Conservation (phyloP, 2,797 vertebrate species). For the Gastrophryne carolinensis region DNA sequence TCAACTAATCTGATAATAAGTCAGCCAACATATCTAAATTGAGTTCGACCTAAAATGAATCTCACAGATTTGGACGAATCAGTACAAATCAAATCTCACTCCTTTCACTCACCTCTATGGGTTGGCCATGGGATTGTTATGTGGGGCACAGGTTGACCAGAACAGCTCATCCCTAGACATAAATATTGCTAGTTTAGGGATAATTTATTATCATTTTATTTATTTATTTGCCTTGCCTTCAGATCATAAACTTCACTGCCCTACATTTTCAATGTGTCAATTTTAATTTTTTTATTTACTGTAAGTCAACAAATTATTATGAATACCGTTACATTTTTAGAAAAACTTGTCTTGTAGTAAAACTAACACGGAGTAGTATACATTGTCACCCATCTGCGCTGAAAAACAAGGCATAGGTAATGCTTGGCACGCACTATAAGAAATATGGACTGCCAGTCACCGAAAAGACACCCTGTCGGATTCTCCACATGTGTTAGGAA, state of each 20-base stretch:
- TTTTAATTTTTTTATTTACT: not conserved
- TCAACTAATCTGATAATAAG: too few relatives aligned
- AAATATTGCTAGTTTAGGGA: too few relatives aligned
- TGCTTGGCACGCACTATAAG: not conserved
- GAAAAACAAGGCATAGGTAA: not conserved
- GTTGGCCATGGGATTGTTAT: too few relatives aligned
- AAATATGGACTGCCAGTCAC: not conserved
- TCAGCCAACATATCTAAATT: too few relatives aligned
- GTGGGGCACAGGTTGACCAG: too few relatives aligned
- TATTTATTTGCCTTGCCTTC: too few relatives aligned
- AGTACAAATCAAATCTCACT: too few relatives aligned
- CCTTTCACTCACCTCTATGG: too few relatives aligned
- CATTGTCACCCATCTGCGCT: not conserved
- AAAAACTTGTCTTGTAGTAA: not conserved
- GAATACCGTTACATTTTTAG: not conserved
- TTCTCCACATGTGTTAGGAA: conserved; percentile 8
- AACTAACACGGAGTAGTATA: not conserved
- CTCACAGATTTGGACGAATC: too few relatives aligned
- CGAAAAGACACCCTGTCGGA: not conserved
- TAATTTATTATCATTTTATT: not conserved
- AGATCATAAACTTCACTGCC: too few relatives aligned
- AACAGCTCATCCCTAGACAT: too few relatives aligned
- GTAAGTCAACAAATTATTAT: not conserved
- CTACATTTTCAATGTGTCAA: not conserved
- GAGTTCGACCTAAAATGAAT: too few relatives aligned